Conservation (phyloP, 2,888 invertebrate genomes). For the Mesodorylaimus sp. region DNA sequence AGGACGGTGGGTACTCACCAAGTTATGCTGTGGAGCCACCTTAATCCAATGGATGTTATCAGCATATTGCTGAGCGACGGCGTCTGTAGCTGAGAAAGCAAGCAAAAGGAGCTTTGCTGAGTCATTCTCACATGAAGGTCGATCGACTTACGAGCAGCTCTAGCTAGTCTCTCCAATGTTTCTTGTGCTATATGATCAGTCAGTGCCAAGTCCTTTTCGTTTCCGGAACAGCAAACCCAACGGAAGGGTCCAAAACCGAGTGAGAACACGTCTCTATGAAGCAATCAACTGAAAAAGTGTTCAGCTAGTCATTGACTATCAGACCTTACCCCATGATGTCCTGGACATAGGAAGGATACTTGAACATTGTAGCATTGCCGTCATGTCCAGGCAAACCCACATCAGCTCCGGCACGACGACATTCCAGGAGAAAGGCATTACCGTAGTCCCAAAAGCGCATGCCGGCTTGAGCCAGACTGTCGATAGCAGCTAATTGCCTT, state of each 20-base stretch:
- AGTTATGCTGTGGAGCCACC: constrained; percentile 38
- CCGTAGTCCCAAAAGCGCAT: constrained; percentile 47
- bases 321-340: constrained; percentile 43
- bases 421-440: constrained; percentile 45
- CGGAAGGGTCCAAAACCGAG: constrained; percentile 48
- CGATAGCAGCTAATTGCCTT: constrained; percentile 42
- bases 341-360: constrained; percentile 45
- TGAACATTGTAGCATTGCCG: constrained; percentile 35
- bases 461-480: constrained; percentile 36
- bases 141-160: constrained; percentile 16
- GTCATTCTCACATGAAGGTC: no score
- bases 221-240: constrained; percentile 45
- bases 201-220: constrained; percentile 36
- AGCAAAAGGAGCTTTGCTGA: no score
- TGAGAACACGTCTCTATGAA: constrained; percentile 42
- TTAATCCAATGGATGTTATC: constrained; percentile 44
- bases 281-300: background rate
- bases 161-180: constrained; percentile 33
- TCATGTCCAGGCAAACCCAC: constrained; percentile 31
- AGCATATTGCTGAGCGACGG: constrained; percentile 38
- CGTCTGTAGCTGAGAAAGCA: constrained; percentile 22
- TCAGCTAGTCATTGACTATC: background rate
- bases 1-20: no score
- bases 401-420: constrained; percentile 41
- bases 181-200: constrained; percentile 40